Base-by-base conservation (phyloP, 2,113 vertebrate species). In the Ascaphus truei region DNA sequence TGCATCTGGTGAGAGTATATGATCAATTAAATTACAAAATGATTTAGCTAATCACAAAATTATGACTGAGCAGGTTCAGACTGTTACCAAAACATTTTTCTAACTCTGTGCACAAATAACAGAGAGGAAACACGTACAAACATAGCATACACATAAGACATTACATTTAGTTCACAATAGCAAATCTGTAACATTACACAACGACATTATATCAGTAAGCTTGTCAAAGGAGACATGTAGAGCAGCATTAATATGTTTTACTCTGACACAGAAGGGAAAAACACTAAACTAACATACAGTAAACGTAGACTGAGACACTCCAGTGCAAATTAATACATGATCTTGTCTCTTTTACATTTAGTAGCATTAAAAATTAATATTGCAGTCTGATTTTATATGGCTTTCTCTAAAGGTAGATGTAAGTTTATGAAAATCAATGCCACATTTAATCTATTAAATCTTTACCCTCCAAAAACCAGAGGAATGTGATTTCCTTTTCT, bases 161-260 rank as follows among this genome's bases (percentile, higher is more conserved):
- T 74, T 87, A 92, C 83, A 72, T 81, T 91, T 83, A 91, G 81
- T 81, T 86, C 86, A 94, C 92, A 91, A 85, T 80, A 84, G 76
- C 83, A 79, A 56, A 82, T 81, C 83, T 68, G 76, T 80, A 80
- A 81, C 11, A 45, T 47, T 79, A 82, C 36, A 57, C 68, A 61
- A 71, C 66, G 41, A 68, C 31, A 37, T 45, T 76, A 81, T 56
- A 64, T 80, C 56, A 72, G 37, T 76, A 81, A 81, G 76, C 73
- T 76, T 77, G 61, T 66, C 56, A 33, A 74, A 80, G 25, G 75
- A 67, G 73, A 81, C 78, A 52, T 31, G 36, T 58, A 79, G 68
- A 79, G 76, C 68, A 48, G 77, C 75, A 74, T 41, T 68, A n/a
- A 3, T 53, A 75, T 73, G 56, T 57, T 68, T 10, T 80, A 84